phyloP scores from a whole-genome alignment of 2,113 vertebrate species.

The Lepisosteus osseus region DNA sequence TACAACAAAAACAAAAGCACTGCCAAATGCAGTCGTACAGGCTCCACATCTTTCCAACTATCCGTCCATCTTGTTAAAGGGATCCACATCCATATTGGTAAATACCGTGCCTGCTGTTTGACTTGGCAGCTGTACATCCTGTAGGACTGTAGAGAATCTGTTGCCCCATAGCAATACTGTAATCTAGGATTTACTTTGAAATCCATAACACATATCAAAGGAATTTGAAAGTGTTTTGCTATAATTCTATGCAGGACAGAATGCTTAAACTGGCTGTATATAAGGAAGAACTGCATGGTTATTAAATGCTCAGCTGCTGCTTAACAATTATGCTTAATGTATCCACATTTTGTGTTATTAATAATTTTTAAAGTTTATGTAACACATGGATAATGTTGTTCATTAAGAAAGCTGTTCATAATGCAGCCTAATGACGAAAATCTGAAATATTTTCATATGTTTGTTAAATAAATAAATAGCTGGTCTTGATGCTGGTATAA shows the following conservation, averaged over 20 bases:
- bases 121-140: slow-evolving; percentile 52
- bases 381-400: neutral
- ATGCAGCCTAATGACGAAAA: neutral
- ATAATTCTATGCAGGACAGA: slow-evolving; percentile 39
- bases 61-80: slow-evolving; percentile 25
- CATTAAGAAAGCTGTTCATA: neutral
- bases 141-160: slow-evolving; percentile 44
- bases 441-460: slow-evolving; percentile 7
- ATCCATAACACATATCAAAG: slow-evolving; percentile 56
- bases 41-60: neutral
- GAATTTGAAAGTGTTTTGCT: slow-evolving; percentile 38
- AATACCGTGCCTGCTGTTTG: slow-evolving; percentile 50
- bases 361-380: neutral
- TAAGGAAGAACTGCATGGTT: neutral
- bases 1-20: neutral
- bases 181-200: slow-evolving; percentile 55
- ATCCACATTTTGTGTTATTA: neutral
- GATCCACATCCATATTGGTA: slow-evolving; percentile 42
- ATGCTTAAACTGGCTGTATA: slow-evolving; percentile 11
- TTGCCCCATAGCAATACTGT: slow-evolving; percentile 45
- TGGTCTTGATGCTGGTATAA: too few species aligned
- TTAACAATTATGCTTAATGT: neutral
- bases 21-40: slow-evolving; percentile 3
- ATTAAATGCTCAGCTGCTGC: too few species aligned
- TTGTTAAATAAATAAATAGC: neutral